Evolutionary conservation across 2,797 vertebrate genomes (phyloP), one percentile per base, ranked within the genome.

Genomic region (Schizopygopsis pylzovi): DNA sequence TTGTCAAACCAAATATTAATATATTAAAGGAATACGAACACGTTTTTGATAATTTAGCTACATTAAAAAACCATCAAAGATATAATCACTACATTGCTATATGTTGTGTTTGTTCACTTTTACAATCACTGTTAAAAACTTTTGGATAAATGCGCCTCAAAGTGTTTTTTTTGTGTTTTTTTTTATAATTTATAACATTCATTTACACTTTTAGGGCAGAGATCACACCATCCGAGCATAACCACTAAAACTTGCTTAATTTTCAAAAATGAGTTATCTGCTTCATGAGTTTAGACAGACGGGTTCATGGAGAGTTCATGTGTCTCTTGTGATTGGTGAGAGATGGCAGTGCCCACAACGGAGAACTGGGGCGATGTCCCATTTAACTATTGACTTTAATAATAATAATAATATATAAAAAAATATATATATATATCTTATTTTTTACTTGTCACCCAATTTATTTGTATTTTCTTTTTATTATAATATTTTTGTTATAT

Each of bases 281-380:
- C 89, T 92, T 86, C 90, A 92, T 91, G 92, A 89, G 92, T 90
- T 90, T 22, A 79, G 68, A 82, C 91, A 86, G 10, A 65, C 63
- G 61, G 59, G 94, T 93, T 95, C 94, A 94, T 33, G 10, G 3
- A 59, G 86, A 94, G 95, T 93, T 95, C 93, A 95, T 82, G 81
- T 49, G 81, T 81, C 78, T 81, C 22, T 73, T 81, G 84, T 12
- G 56, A 85, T 85, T 52, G 88, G 4, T 79, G 73, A 82, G 11
- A 73, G 0, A 49, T 54, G 88, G 79, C 59, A 75, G 47, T 86
- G 68, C 28, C 54, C 56, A 63, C 39, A 59, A 4, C 13, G 2
- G 13, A 81, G 82, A 75, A 67, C 76, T 73, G 20, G 22, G 41
- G 28, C 15, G 49, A 47, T 80, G 81, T 43, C 49, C 82, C 12